Percentiles rank a stretch among this genome's conserved stretches.
phyloP scores from a whole-genome alignment of 1,140 invertebrate species.

The Bombus huntii region DNA sequence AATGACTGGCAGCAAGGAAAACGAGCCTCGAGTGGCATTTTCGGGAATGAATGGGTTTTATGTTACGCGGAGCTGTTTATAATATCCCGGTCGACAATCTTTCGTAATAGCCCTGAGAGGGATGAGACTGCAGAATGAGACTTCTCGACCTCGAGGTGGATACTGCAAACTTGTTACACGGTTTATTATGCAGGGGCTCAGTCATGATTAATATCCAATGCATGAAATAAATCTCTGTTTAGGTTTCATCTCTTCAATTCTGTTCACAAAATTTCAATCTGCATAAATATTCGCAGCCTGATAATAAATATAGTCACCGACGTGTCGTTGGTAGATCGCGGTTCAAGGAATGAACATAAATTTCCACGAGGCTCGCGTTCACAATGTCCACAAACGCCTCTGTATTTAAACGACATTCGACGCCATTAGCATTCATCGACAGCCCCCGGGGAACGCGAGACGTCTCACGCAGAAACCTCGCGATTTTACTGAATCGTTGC shows the following conservation, averaged over 20 bases:
- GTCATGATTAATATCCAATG: too few species aligned
- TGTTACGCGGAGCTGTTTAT: slow-evolving; percentile 36
- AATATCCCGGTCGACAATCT: background rate
- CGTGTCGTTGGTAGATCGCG: background rate
- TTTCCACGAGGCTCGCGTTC: slow-evolving; percentile 2
- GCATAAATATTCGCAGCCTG: too few species aligned
- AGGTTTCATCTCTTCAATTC: too few species aligned
- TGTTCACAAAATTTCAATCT: too few species aligned
- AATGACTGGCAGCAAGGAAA: slow-evolving; percentile 43
- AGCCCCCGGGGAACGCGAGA: background rate
- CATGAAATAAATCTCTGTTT: too few species aligned
- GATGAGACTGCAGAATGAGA: slow-evolving; percentile 27
- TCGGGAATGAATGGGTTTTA: slow-evolving; percentile 46
- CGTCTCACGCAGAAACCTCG: background rate
- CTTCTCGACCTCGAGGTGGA: background rate
- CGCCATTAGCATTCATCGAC: slow-evolving; percentile 19
- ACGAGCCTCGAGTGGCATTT: slow-evolving; percentile 39
- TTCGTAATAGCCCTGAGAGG: slow-evolving; percentile 24
- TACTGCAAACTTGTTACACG: too few species aligned
- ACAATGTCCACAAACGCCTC: slow-evolving; percentile 7
- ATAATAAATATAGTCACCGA: background rate
- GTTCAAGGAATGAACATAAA: slow-evolving; percentile 1
- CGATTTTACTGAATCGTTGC: slow-evolving; percentile 14
- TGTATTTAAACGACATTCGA: slow-evolving; percentile 30
- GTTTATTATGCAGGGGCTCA: too few species aligned